Evolutionary conservation across 2,888 invertebrate species (phyloP).

Genomic region (Drosophila borborema): DNA sequence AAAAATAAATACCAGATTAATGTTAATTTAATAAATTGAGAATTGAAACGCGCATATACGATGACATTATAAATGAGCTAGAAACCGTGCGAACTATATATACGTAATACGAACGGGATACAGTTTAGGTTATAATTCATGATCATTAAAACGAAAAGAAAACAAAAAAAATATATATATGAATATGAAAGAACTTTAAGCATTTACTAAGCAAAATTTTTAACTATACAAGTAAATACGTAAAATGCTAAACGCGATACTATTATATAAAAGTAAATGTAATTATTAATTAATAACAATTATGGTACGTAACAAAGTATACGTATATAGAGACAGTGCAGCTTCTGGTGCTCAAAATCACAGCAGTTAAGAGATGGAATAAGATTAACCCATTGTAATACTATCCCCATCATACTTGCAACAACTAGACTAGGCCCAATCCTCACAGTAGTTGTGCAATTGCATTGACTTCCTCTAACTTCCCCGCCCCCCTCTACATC

Average conservation of each 20-base stretch:
- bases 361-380: slow-evolving; percentile 40
- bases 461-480: background rate
- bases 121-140: slow-evolving; percentile 46
- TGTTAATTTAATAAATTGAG: slow-evolving; percentile 76
- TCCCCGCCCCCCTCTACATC: background rate
- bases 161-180: background rate
- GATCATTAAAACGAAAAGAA: slow-evolving; percentile 44
- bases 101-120: slow-evolving; percentile 66
- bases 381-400: slow-evolving; percentile 46
- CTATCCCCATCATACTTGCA: slow-evolving; percentile 37
- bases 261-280: slow-evolving; percentile 63
- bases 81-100: slow-evolving; percentile 65
- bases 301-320: slow-evolving; percentile 43
- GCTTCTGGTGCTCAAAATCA: slow-evolving; percentile 68
- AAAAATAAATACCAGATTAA: slow-evolving; percentile 58
- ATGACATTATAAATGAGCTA: slow-evolving; percentile 81
- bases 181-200: slow-evolving; percentile 51
- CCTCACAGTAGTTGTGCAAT: background rate
- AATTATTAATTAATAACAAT: slow-evolving; percentile 50
- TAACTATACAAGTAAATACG: slow-evolving; percentile 53
- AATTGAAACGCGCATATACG: slow-evolving; percentile 81
- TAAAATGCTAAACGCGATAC: slow-evolving; percentile 58
- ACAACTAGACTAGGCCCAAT: slow-evolving; percentile 37
- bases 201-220: slow-evolving; percentile 73
- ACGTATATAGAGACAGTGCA: slow-evolving; percentile 63